phyloP scores from a whole-genome alignment of 2,888 invertebrate species.

The Epiperipatus broadwayi region DNA sequence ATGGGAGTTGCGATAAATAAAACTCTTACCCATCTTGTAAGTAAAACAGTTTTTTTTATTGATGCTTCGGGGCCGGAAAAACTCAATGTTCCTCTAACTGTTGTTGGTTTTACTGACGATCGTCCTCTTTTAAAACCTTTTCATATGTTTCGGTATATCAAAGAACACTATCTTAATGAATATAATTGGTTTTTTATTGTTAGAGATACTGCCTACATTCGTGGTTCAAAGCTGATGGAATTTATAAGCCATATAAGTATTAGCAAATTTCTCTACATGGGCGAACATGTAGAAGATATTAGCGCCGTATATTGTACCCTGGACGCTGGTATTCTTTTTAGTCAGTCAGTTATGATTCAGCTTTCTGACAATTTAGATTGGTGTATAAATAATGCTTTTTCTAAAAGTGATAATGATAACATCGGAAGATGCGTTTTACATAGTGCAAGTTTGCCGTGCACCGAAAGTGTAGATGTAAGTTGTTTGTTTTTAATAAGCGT shows the following conservation, averaged over 20 bases:
- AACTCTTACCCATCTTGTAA: slow-evolving; percentile 61
- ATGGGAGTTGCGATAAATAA: slow-evolving; percentile 66
- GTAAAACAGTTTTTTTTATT: slow-evolving; percentile 62
- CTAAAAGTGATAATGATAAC: slow-evolving; percentile 61
- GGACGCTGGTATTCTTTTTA: slow-evolving; percentile 68
- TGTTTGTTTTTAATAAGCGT: no score
- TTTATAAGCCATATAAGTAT: slow-evolving; percentile 58
- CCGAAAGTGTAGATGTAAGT: slow-evolving; percentile 36
- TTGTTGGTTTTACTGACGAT: slow-evolving; percentile 70
- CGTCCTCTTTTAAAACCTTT: slow-evolving; percentile 55
- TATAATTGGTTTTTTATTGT: slow-evolving; percentile 82
- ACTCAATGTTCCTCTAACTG: slow-evolving; percentile 23
- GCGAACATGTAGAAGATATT: slow-evolving; percentile 32
- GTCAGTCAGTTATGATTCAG: slow-evolving; percentile 60
- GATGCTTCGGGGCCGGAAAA: slow-evolving; percentile 14
- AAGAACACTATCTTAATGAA: slow-evolving; percentile 66
- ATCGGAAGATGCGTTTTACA: slow-evolving; percentile 66
- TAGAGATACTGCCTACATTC: slow-evolving; percentile 63
- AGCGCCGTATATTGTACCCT: slow-evolving; percentile 29
- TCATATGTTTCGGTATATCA: slow-evolving; percentile 69
- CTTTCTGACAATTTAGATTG: slow-evolving; percentile 61
- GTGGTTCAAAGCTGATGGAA: slow-evolving; percentile 50
- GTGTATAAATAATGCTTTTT: slow-evolving; percentile 68
- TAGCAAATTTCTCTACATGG: slow-evolving; percentile 64
- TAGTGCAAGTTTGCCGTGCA: slow-evolving; percentile 44